A percentile compares a stretch with the other conserved stretches of the same genome.
These are phyloP conservation scores for Diaperis boleti DNA, from an alignment of 2,888 invertebrate genomes.

Conservation along the genomic window DNA sequence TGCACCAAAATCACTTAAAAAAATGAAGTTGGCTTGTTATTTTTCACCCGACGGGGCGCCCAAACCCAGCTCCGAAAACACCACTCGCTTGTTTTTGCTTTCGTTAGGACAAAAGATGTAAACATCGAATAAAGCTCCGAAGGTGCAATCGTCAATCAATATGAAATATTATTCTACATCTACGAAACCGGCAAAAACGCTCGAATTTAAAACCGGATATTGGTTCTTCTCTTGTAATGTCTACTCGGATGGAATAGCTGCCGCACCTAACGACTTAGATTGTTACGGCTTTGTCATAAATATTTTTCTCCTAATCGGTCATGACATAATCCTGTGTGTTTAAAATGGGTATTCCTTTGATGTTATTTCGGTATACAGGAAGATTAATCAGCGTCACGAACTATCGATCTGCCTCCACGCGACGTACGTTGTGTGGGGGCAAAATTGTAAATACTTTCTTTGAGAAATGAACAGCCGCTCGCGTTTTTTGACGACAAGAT, in stretches of 20 bases:
- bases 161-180: constrained; percentile 36
- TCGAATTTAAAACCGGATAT: constrained; percentile 40
- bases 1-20: too few relatives aligned
- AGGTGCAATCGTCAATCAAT: constrained; percentile 30
- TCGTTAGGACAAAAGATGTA: not conserved
- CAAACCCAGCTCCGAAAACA: too few relatives aligned
- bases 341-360: constrained; percentile 7
- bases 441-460: constrained; percentile 3
- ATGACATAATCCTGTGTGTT: constrained; percentile 1
- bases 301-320: constrained; percentile 9
- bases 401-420: constrained; percentile 2
- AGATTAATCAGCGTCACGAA: constrained; percentile 4
- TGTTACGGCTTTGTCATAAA: constrained; percentile 19
- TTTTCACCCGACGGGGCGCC: too few relatives aligned
- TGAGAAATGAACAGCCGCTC: constrained; percentile 1
- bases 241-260: constrained; percentile 23
- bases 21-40: too few relatives aligned
- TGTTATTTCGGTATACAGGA: constrained; percentile 3
- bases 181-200: constrained; percentile 33
- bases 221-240: constrained; percentile 35
- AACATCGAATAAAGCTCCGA: not conserved
- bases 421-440: not conserved
- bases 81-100: too few relatives aligned
- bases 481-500: not conserved
- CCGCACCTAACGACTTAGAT: constrained; percentile 28